Conservation (phyloP, 2,888 invertebrate genomes). For the Matsumyia berberina region DNA sequence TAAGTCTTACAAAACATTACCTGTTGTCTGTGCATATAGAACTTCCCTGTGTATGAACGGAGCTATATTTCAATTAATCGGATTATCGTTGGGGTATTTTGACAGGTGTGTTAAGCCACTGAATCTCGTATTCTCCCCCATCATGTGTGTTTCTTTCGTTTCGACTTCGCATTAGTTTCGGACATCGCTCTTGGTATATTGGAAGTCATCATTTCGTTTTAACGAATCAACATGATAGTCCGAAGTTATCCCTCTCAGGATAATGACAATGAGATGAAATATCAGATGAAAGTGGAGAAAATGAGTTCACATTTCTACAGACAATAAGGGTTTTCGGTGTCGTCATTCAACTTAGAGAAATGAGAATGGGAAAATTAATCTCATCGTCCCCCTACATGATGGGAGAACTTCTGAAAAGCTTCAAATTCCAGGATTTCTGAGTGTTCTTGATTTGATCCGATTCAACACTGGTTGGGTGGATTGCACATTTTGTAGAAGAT, state of each 20-base stretch:
- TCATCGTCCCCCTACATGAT: neutral
- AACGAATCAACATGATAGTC: constrained; percentile 14
- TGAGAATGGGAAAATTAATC: neutral
- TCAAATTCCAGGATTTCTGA: too few relatives aligned
- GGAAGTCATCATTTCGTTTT: constrained; percentile 20
- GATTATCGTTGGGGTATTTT: neutral
- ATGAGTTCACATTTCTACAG: constrained; percentile 4
- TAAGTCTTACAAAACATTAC: too few relatives aligned
- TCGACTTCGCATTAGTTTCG: constrained; percentile 5
- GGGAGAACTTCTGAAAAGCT: too few relatives aligned
- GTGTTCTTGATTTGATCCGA: too few relatives aligned
- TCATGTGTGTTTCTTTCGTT: neutral
- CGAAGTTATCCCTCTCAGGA: neutral
- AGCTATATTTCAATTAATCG: constrained; percentile 5
- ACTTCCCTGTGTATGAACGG: neutral
- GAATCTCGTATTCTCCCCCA: neutral
- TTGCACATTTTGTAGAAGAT: too few relatives aligned
- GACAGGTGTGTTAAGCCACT: neutral
- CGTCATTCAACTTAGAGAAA: neutral
- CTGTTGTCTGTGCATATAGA: too few relatives aligned
- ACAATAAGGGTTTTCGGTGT: neutral
- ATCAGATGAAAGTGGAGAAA: neutral
- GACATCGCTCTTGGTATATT: neutral
- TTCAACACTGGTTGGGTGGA: too few relatives aligned
- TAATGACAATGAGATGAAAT: neutral